phyloP scores from a whole-genome alignment of 2,113 vertebrate genomes.

The Hemicordylus capensis region DNA sequence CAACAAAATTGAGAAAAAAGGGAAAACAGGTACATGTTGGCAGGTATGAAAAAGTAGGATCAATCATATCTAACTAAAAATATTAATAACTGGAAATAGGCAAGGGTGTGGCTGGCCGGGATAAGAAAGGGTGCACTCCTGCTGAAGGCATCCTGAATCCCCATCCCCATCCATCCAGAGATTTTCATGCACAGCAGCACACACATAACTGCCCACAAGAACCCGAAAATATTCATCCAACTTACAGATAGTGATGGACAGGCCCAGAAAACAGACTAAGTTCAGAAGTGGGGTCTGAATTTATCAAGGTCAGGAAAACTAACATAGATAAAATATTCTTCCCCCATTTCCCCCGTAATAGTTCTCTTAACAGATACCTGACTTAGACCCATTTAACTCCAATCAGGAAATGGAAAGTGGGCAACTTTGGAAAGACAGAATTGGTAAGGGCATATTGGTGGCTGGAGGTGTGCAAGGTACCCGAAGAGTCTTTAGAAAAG shows the following conservation, averaged over 20 bases:
- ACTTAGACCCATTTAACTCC: neutral
- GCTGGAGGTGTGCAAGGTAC: too few species aligned
- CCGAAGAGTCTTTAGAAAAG: neutral
- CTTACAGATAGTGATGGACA: neutral
- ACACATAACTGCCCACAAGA: neutral
- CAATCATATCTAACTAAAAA: too few species aligned
- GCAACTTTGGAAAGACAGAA: neutral
- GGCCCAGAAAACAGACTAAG: neutral
- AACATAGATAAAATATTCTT: neutral
- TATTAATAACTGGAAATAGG: neutral
- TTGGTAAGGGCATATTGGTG: too few species aligned
- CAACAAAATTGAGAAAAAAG: too few species aligned
- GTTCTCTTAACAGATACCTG: neutral
- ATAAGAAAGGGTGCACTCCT: neutral
- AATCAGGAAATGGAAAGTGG: neutral
- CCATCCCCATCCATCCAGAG: neutral
- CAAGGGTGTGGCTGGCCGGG: neutral
- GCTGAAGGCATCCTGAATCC: neutral
- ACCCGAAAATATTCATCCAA: neutral
- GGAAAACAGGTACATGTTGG: too few species aligned
- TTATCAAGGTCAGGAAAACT: neutral
- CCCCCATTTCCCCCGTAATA: neutral
- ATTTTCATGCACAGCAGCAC: neutral
- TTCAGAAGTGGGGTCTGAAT: neutral
- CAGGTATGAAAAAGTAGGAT: too few species aligned